phyloP scores from a whole-genome alignment of 2,113 vertebrate species.

The Butorides virescens region DNA sequence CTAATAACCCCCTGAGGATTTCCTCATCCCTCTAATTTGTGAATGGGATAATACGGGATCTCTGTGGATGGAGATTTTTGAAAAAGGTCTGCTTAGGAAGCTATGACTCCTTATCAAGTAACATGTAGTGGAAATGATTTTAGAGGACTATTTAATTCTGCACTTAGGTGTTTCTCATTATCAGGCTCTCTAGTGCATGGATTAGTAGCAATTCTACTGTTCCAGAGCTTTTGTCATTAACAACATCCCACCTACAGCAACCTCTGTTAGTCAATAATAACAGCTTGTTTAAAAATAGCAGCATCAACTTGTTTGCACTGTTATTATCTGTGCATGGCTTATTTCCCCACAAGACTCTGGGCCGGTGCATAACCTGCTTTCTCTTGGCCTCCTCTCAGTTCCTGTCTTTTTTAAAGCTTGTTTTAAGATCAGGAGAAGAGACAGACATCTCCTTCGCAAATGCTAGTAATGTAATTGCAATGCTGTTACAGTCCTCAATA shows the following conservation, averaged over 20 bases:
- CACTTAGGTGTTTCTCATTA: constrained; percentile 57
- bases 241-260: constrained; percentile 72
- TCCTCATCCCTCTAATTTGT: not conserved
- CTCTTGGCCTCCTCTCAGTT: not conserved
- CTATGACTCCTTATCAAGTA: not conserved
- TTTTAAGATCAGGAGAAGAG: constrained; percentile 35
- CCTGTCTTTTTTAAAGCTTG: not conserved
- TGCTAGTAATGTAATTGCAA: constrained; percentile 31
- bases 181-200: constrained; percentile 6
- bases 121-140: not conserved
- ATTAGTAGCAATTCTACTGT: constrained; percentile 9
- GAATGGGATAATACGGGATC: not conserved
- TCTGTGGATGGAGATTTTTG: not conserved
- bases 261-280: constrained; percentile 82
- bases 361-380: constrained; percentile 14
- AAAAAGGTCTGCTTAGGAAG: not conserved
- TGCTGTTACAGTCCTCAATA: constrained; percentile 16
- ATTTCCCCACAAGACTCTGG: constrained; percentile 39
- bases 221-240: constrained; percentile 61
- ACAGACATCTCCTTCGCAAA: constrained; percentile 53
- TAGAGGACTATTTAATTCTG: constrained; percentile 17
- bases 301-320: constrained; percentile 52
- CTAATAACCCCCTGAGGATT: not conserved
- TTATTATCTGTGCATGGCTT: constrained; percentile 36
- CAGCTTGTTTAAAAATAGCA: constrained; percentile 77